Evolutionary conservation across 2,113 vertebrate genomes (phyloP).

Genomic region (Microcebus ravelobensis): DNA sequence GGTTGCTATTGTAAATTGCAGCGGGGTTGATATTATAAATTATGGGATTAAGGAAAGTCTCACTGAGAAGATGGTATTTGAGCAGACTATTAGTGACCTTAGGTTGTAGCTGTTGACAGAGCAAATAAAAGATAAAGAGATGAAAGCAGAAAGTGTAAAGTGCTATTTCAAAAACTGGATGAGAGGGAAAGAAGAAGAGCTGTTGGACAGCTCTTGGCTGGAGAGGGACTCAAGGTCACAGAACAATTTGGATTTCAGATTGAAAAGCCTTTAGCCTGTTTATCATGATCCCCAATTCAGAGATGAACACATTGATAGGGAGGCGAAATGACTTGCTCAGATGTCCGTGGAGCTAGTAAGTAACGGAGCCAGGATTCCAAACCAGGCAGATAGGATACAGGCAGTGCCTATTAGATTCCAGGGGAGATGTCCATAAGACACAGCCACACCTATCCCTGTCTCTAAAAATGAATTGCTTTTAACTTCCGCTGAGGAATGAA

Average conservation of each 20-base stretch:
- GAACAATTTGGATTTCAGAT: neutral
- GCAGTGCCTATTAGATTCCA: neutral
- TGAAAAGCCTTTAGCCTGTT: neutral
- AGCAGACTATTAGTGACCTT: constrained; percentile 32
- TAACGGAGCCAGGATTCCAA: neutral
- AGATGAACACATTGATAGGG: constrained; percentile 1
- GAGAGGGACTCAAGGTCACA: neutral
- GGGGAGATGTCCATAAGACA: neutral
- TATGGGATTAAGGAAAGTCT: neutral
- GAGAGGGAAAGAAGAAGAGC: neutral
- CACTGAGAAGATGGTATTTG: neutral
- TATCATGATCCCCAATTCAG: neutral
- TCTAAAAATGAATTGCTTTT: neutral
- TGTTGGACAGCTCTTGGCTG: neutral
- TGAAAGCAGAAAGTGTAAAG: neutral
- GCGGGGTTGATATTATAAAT: neutral
- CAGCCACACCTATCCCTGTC: neutral
- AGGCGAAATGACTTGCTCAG: neutral
- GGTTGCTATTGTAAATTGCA: neutral
- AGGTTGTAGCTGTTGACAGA: neutral
- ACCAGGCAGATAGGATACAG: no score
- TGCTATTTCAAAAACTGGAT: neutral
- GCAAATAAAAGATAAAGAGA: constrained; percentile 24
- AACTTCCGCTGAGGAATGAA: neutral
- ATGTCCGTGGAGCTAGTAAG: neutral